Base-by-base conservation (phyloP, 2,888 invertebrate species). In the Epinotia ramella region DNA sequence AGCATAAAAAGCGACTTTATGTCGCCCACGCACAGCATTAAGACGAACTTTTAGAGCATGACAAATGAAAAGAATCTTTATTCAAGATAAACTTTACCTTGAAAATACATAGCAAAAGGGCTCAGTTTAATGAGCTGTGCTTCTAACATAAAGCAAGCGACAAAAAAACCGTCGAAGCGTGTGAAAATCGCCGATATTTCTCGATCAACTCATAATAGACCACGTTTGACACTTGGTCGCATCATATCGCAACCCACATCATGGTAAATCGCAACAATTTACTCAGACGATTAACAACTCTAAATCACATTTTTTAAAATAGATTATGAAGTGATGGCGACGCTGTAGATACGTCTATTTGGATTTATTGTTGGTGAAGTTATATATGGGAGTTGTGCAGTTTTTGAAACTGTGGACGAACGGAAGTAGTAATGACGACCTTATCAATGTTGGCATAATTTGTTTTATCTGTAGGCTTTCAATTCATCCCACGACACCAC, bases 131-230 rank as follows among this genome's bases (percentile, higher is more conserved):
- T 73, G 73, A 73, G 59, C 73, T 60, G 73, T 73, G 33, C 46
- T 53, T 18, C 40, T 68, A 78, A 73, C 73, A 76, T 69, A 76
- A 71, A 68, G 77, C 73, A 73, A 60, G 66, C 57, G 67, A 75
- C 74, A 77, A 77, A 76, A 77, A 77, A 78, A n/a, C 59, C 73
- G 44, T 70, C 68, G 67, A 62, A 79, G 74, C 77, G 78, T 77
- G 75, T 68, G 72, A 78, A 76, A 79, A 73, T 70, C 64, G 74
- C 63, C 77, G 72, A 79, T 79, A 78, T 79, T 79, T 79, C 79
- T 77, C 69, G 76, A 78, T 78, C 79, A 70, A 72, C 73, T 74
- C 77, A 78, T 79, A 79, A 79, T 79, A 75, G 79, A 69, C 68
- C 72, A 71, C 78, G 77, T 78, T 79, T 78, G 79, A 79, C 78